phyloP scores from a whole-genome alignment of 2,888 invertebrate genomes.

The Operophtera brumata region DNA sequence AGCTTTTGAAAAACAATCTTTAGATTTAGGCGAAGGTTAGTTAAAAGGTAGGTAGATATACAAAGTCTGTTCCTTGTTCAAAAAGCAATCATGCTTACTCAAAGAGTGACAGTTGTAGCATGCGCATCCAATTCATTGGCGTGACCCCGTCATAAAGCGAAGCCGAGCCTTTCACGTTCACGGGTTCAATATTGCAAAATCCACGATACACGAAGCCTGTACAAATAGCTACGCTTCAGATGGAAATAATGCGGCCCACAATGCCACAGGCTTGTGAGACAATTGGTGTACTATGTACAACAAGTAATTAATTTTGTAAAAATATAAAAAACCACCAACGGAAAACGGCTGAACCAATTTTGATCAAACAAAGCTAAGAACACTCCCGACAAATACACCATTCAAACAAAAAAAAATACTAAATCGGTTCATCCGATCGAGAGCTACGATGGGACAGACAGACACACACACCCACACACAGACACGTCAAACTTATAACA shows the following conservation, averaged over 20 bases:
- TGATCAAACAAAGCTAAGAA: no score
- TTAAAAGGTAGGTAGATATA: neutral
- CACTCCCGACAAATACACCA: no score
- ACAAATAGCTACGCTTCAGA: neutral
- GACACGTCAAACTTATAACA: no score
- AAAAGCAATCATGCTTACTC: conserved; percentile 5
- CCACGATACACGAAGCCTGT: conserved; percentile 6
- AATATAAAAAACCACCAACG: no score
- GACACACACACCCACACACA: no score
- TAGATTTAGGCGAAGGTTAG: no score
- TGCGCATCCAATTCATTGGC: conserved; percentile 2
- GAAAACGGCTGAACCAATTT: no score
- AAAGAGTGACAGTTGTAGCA: neutral
- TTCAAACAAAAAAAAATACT: no score
- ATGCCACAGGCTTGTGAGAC: neutral
- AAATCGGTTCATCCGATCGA: no score
- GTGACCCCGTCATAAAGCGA: conserved; percentile 3
- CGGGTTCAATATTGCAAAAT: conserved; percentile 14
- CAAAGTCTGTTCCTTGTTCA: neutral
- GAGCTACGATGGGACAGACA: no score
- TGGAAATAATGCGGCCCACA: neutral
- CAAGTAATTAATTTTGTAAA: no score
- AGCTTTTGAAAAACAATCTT: neutral
- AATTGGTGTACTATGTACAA: neutral
- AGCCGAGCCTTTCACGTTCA: conserved; percentile 8